Percentiles rank a stretch among this genome's conserved stretches.
Evolutionary conservation across 1,140 invertebrate species (phyloP).

Genomic region (Drosophila elegans): DNA sequence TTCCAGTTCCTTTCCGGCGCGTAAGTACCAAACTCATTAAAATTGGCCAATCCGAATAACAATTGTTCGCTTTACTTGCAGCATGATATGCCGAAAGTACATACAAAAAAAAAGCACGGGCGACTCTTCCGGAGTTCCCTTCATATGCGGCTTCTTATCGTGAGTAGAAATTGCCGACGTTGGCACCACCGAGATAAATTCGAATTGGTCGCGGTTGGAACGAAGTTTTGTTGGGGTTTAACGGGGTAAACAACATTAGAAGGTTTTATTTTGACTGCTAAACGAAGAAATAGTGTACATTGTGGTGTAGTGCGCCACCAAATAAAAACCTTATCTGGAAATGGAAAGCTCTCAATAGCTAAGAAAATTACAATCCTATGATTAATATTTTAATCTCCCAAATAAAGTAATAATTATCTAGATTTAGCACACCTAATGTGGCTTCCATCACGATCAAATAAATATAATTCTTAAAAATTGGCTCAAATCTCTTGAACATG

Average conservation of each 20-base stretch:
- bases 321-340: too few relatives aligned
- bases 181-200: conserved; percentile 39
- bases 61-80: conserved; percentile 24
- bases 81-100: conserved; percentile 81
- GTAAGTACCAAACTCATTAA: conserved; percentile 50
- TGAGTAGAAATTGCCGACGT: conserved; percentile 85
- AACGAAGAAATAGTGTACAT: background rate
- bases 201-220: conserved; percentile 23
- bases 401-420: too few relatives aligned
- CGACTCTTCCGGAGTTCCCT: conserved; percentile 89
- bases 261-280: background rate
- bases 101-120: conserved; percentile 83
- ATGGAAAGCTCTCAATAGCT: too few relatives aligned
- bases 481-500: too few relatives aligned
- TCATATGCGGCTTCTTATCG: conserved; percentile 91
- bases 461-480: too few relatives aligned
- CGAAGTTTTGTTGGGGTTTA: background rate
- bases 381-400: too few relatives aligned
- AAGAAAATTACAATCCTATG: too few relatives aligned
- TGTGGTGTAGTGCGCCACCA: too few relatives aligned
- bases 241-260: background rate
- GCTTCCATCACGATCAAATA: too few relatives aligned
- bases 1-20: conserved; percentile 89
- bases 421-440: too few relatives aligned
- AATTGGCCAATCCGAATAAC: background rate